These are phyloP conservation scores for Taurulus bubalis DNA, from an alignment of 2,113 vertebrate species.

Conservation along the genomic window DNA sequence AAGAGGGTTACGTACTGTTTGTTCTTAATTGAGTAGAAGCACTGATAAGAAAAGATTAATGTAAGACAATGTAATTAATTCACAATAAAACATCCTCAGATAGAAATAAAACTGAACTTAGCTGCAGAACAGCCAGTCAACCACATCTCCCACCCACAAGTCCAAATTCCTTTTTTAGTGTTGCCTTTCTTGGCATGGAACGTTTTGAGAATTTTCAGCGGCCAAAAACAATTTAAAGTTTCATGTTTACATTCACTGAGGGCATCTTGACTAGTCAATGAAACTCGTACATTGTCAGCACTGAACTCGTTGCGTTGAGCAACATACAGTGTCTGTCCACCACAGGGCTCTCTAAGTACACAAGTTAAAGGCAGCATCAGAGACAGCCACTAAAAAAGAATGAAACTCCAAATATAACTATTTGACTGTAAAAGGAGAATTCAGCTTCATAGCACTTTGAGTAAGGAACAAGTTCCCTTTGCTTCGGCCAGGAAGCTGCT, in stretches of 20 bases:
- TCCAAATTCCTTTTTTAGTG: neutral
- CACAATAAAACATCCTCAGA: neutral
- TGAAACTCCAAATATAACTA: neutral
- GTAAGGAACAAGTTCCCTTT: neutral
- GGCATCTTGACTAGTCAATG: neutral
- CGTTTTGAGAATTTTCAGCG: neutral
- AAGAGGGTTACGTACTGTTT: neutral
- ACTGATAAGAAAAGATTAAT: neutral
- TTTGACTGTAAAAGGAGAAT: neutral
- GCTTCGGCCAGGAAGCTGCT: conserved; percentile 32
- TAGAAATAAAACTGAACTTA: too few species aligned
- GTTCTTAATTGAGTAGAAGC: neutral
- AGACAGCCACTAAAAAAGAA: neutral
- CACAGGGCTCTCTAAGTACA: neutral
- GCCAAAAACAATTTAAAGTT: neutral
- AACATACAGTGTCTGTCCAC: neutral
- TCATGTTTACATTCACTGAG: neutral
- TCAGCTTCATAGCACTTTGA: neutral
- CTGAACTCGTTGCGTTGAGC: neutral
- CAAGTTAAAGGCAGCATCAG: neutral
- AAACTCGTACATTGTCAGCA: neutral
- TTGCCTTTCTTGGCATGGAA: neutral
- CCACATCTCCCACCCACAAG: too few species aligned
- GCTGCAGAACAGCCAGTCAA: too few species aligned
- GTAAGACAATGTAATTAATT: neutral